These are phyloP conservation scores for Myotis vivesi DNA, from an alignment of 2,797 vertebrate species.

Conservation along the genomic window DNA sequence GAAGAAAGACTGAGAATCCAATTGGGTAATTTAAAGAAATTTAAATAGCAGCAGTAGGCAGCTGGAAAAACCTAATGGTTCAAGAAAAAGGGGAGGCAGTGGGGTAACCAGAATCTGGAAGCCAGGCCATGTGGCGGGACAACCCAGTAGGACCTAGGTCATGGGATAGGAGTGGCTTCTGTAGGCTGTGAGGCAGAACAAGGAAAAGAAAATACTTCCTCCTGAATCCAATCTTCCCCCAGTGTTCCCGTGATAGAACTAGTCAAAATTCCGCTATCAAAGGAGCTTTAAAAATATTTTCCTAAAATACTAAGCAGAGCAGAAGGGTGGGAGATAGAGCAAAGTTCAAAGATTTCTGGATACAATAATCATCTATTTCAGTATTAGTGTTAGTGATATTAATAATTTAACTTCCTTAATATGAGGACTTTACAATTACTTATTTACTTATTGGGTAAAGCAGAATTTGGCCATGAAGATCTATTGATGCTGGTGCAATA, in stretches of 20 bases:
- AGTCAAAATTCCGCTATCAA: neutral
- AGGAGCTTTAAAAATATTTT: neutral
- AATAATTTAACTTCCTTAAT: neutral
- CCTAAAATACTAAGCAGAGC: neutral
- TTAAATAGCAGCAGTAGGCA: neutral
- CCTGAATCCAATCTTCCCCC: neutral
- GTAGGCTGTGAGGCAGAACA: neutral
- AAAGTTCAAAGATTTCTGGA: neutral
- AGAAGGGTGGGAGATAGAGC: neutral
- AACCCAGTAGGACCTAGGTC: neutral
- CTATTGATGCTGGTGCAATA: neutral
- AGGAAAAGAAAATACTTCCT: neutral
- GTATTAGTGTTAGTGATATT: neutral
- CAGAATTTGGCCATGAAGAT: rapidly evolving
- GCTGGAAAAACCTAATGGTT: neutral
- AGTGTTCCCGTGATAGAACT: neutral
- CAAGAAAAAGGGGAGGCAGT: neutral
- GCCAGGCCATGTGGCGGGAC: no score
- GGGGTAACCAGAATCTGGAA: neutral
- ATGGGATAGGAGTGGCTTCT: neutral
- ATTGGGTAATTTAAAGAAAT: neutral
- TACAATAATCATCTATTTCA: neutral
- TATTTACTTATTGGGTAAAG: neutral
- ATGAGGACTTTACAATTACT: neutral
- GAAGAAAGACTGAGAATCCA: neutral